Percentiles rank a stretch among this genome's conserved stretches.
phyloP scores from a whole-genome alignment of 1,140 invertebrate genomes.

The Homarus americanus region DNA sequence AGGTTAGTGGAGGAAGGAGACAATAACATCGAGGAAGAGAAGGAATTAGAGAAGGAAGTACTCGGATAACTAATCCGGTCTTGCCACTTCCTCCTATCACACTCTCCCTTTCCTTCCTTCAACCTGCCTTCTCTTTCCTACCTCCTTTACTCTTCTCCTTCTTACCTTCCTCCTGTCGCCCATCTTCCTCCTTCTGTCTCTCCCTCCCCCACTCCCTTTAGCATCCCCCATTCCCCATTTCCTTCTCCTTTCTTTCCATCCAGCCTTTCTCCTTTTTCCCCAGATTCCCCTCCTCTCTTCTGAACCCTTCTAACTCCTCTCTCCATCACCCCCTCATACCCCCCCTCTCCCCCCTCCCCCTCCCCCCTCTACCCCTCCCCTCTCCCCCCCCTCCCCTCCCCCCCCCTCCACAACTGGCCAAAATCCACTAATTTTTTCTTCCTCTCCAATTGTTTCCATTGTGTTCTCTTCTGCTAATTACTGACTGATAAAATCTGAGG shows the following conservation, averaged over 20 bases:
- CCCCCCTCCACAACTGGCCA: background rate
- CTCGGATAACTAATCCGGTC: no score
- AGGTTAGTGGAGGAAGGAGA: no score
- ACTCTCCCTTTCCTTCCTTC: background rate
- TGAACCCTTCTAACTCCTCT: background rate
- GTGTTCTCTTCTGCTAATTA: slow-evolving; percentile 36
- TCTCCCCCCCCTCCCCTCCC: background rate
- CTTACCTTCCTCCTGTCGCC: background rate
- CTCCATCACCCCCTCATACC: background rate
- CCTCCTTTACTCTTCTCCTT: background rate
- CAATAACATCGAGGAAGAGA: no score
- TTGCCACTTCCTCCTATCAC: no score
- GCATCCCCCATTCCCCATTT: no score
- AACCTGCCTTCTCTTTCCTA: background rate
- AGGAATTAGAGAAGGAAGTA: no score
- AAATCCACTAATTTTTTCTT: slow-evolving; percentile 27
- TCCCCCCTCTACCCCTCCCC: background rate
- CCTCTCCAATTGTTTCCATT: slow-evolving; percentile 36
- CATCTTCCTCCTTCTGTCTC: background rate
- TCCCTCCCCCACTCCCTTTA: background rate
- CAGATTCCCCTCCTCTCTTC: background rate
- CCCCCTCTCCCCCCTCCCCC: background rate
- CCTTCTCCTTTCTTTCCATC: slow-evolving; percentile 14
- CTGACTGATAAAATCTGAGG: slow-evolving; percentile 33
- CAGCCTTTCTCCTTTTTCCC: background rate